Percentiles rank a stretch among this genome's conserved stretches.
Conservation (phyloP, 2,113 vertebrate genomes). For the Rhadina sibilatrix region DNA sequence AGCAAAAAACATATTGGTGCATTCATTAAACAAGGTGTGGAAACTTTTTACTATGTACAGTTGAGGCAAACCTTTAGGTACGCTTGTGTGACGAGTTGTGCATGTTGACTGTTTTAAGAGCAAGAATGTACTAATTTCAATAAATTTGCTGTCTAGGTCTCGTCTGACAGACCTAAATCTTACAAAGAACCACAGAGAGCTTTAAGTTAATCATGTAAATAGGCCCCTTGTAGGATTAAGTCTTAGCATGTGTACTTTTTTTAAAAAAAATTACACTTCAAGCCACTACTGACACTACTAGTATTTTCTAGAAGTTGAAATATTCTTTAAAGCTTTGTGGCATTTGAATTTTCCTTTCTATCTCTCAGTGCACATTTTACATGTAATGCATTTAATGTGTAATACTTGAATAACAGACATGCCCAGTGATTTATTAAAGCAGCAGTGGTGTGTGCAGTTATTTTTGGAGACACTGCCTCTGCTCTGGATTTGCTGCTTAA, state of each 20-base stretch:
- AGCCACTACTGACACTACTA: neutral
- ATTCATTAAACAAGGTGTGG: conserved; percentile 96
- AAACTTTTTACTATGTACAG: conserved; percentile 60
- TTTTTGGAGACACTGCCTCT: neutral
- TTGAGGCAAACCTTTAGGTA: conserved; percentile 56
- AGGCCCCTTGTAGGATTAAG: neutral
- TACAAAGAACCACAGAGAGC: neutral
- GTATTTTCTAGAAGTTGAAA: neutral
- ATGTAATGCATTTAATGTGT: neutral
- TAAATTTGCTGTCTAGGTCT: neutral
- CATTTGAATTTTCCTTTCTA: neutral
- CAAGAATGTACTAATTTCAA: neutral
- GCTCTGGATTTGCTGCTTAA: neutral
- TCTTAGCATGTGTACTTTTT: neutral
- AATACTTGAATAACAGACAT: neutral
- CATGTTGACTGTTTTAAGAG: neutral
- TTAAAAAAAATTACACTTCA: neutral
- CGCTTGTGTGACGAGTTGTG: conserved; percentile 21
- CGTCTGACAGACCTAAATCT: conserved; percentile 18
- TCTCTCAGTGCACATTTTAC: neutral
- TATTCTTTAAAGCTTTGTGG: neutral
- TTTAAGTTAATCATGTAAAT: conserved; percentile 5
- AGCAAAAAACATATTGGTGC: conserved; percentile 95
- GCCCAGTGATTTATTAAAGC: neutral
- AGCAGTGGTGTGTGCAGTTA: neutral